phyloP scores from a whole-genome alignment of 2,113 vertebrate genomes.

The Neolamprologus hecqui region DNA sequence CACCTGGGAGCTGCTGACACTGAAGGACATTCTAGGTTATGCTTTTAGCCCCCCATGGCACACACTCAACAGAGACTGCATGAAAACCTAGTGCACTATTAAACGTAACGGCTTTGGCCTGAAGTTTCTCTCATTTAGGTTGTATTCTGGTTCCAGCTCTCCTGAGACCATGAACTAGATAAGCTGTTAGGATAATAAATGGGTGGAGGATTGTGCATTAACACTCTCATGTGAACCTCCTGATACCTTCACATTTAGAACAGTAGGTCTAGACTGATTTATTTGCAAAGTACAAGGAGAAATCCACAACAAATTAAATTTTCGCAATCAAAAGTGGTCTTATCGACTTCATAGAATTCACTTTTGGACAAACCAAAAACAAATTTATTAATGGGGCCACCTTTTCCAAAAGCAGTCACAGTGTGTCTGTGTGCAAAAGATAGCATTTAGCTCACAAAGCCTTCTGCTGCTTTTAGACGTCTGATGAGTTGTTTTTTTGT shows the following conservation, averaged over 20 bases:
- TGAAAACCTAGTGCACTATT: background rate
- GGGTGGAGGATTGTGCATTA: background rate
- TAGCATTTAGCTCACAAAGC: background rate
- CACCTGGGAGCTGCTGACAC: background rate
- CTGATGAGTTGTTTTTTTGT: background rate
- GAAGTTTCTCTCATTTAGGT: background rate
- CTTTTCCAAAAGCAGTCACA: background rate
- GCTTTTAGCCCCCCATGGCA: background rate
- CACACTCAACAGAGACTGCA: background rate
- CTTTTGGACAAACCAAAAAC: background rate
- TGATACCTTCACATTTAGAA: background rate
- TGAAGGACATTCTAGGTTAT: background rate
- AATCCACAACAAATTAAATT: background rate
- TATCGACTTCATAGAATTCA: background rate
- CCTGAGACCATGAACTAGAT: background rate
- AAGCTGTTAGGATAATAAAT: background rate
- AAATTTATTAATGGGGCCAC: background rate
- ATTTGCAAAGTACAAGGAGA: background rate
- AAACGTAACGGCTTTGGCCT: background rate
- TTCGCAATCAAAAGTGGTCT: rapidly evolving
- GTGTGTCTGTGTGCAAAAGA: background rate
- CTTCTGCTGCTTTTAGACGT: background rate
- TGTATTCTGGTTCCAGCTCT: background rate
- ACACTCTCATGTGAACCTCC: background rate
- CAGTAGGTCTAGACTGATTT: background rate